Evolutionary conservation across 2,888 invertebrate species (phyloP), one percentile per base, ranked within the genome.

Genomic region (Caenorhabditis sp.): DNA sequence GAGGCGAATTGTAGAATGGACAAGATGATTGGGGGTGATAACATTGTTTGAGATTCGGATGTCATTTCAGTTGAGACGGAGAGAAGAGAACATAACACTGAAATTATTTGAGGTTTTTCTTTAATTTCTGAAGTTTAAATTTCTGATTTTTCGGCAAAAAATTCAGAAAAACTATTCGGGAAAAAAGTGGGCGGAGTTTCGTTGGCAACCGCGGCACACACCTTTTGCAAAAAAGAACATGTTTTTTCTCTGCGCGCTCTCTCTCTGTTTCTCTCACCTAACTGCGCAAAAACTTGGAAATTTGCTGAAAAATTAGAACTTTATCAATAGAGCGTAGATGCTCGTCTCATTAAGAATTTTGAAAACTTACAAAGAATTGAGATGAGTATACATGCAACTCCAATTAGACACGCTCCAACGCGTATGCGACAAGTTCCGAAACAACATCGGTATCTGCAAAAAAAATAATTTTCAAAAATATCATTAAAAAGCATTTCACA

Each of bases 361-460:
- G 23, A 31, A 23, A 37, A 62, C 64, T 59, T 37, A 79, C 79
- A 62, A 1, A 76, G 51, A 49, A 77, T 76, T n/a, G 80, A 74
- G 19, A 77, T 68, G n/a, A 73, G 27, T 49, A 78, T 75, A 27
- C 69, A 73, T 21, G 68, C 71, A 14, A 82, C 36, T 17, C 78
- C 79, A 55, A 83, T 79, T 43, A 76, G 62, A 66, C 81, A 79
- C 17, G 79, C 73, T 19, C 81, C 83, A 14, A 81, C 74, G 21
- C 83, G 71, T 10, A 83, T 73, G 27, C 81, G 78, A 43, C 79
- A 82, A 12, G 81, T 26, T 5, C 82, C 83, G 51, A 78, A 84
- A 71, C 83, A 83, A 60, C 81, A 84, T n/a, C 83, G 81, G 66
- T 83, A 83, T 53, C 66, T 70, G 61, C n/a, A 59, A 49, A 24